These are phyloP conservation scores for Pteropus alecto DNA, from an alignment of 2,113 vertebrate species.

Conservation along the genomic window DNA sequence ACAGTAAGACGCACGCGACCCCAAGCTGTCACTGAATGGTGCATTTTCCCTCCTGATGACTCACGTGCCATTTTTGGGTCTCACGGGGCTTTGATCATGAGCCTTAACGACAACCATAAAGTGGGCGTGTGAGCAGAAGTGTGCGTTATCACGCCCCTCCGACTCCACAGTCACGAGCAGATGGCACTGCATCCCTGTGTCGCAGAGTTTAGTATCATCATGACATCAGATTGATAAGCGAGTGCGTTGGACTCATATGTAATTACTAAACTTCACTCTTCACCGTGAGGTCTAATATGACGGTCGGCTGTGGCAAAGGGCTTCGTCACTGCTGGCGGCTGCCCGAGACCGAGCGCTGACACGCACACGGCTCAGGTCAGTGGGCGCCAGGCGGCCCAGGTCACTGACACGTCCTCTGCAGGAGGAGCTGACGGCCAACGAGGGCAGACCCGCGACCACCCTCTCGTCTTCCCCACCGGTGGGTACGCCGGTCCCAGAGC, in stretches of 20 bases:
- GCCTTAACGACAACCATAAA: rapidly evolving
- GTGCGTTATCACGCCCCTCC: background rate
- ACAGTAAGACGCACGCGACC: background rate
- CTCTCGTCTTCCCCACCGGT: too few relatives aligned
- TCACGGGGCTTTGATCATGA: background rate
- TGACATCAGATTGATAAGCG: rapidly evolving
- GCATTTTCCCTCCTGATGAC: background rate
- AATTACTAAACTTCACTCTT: too few relatives aligned
- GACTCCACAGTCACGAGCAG: rapidly evolving
- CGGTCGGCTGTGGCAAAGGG: background rate
- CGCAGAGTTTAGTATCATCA: rapidly evolving
- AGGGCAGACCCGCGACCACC: too few relatives aligned
- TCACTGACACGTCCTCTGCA: rapidly evolving
- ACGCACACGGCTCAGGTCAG: rapidly evolving
- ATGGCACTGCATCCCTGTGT: background rate
- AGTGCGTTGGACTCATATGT: background rate
- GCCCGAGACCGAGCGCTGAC: background rate
- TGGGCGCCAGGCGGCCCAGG: background rate
- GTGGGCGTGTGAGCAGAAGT: background rate
- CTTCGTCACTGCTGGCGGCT: too few relatives aligned
- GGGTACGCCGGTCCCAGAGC: rapidly evolving
- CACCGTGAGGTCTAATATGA: background rate
- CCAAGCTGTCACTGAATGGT: rapidly evolving
- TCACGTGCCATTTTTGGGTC: rapidly evolving
- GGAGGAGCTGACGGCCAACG: background rate